Percentiles rank a stretch among this genome's conserved stretches.
Conservation (phyloP, 2,797 vertebrate species). For the Peromyscus aztecus region DNA sequence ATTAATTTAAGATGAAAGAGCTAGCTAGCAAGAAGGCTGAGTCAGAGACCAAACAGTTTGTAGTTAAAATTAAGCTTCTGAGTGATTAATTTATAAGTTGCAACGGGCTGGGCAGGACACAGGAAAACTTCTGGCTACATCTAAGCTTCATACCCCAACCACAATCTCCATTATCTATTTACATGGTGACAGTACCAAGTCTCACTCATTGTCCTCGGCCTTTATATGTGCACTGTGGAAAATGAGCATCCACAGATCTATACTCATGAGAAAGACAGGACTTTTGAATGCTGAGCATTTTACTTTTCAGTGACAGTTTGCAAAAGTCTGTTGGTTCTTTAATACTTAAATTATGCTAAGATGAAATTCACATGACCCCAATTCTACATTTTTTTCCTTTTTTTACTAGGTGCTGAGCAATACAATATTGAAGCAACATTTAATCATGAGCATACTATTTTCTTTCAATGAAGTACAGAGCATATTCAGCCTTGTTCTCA, state of each 20-base stretch:
- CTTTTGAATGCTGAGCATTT: not conserved
- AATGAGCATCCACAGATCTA: too few species aligned
- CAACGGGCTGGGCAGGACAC: too few species aligned
- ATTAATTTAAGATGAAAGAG: too few species aligned
- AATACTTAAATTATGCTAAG: not conserved
- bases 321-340: not conserved
- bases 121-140: too few species aligned
- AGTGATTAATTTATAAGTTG: too few species aligned
- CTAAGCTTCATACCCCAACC: not conserved
- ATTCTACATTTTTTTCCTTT: not conserved
- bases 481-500: not conserved
- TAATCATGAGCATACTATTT: not conserved
- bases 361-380: not conserved
- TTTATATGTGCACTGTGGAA: not conserved
- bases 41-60: too few species aligned
- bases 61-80: too few species aligned
- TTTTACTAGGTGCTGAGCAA: not conserved
- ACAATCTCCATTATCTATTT: not conserved
- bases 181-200: too few species aligned
- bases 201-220: not conserved
- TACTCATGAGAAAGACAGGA: not conserved
- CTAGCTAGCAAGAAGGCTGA: too few species aligned
- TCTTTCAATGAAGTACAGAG: not conserved
- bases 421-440: not conserved
- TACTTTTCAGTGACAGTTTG: not conserved